Conservation (phyloP, 2,888 invertebrate species). For the Lagria hirta region DNA sequence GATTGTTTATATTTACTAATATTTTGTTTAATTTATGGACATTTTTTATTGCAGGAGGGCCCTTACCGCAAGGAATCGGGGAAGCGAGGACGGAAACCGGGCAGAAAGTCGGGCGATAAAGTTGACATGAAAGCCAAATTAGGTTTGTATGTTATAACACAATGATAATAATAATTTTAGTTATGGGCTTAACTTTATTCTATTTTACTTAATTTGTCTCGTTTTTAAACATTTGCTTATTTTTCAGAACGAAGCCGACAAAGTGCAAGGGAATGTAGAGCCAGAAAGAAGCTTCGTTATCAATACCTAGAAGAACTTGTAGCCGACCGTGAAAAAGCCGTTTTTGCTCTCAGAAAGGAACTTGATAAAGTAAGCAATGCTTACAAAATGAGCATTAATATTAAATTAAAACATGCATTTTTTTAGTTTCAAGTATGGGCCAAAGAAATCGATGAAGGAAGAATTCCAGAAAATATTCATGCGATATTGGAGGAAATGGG, state of each 20-base stretch:
- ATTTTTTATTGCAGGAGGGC: conserved; percentile 56
- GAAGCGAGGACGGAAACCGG: conserved; percentile 86
- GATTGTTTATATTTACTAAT: no score
- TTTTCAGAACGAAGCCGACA: conserved; percentile 88
- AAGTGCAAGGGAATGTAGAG: conserved; percentile 95
- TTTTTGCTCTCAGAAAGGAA: conserved; percentile 83
- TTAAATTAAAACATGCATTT: conserved; percentile 27
- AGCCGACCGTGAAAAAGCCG: conserved; percentile 88
- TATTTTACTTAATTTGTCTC: conserved; percentile 4
- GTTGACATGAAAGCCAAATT: conserved; percentile 93
- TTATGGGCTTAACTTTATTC: no score
- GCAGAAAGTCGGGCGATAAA: conserved; percentile 83
- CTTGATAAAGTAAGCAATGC: conserved; percentile 91
- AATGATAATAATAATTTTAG: no score
- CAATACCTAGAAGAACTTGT: conserved; percentile 96
- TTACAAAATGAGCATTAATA: conserved; percentile 41
- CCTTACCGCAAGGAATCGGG: conserved; percentile 77
- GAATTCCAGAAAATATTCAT: conserved; percentile 77
- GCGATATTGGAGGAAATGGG: conserved; percentile 74
- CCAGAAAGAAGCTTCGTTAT: conserved; percentile 93
- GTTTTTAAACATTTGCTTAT: conserved; percentile 23
- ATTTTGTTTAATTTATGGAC: conserved; percentile 5
- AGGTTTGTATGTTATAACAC: conserved; percentile 57
- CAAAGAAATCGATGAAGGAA: conserved; percentile 77
- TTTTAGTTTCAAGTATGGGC: conserved; percentile 80